Evolutionary conservation across 2,888 invertebrate species (phyloP), one percentile per base, ranked within the genome.

Genomic region (Eilema sororculum): DNA sequence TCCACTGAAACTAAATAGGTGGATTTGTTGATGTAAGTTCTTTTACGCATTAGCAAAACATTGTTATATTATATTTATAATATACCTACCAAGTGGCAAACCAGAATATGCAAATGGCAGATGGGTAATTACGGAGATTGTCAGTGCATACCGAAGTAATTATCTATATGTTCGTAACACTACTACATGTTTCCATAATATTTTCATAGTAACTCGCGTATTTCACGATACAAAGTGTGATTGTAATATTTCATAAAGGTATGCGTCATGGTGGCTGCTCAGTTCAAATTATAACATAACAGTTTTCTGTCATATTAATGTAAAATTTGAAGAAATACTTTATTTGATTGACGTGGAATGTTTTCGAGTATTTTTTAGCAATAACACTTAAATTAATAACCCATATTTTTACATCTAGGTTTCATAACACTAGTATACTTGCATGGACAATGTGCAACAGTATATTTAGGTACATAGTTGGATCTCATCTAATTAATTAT

Each of bases 111-210:
- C 69, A 71, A 73, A n/a, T n/a, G n/a, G n/a, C 46, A 82, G 89
- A 90, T 90, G 89, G 80, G 82, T 88, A 84, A 87, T 88, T 84
- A 87, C 83, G 84, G 78, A 90, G 89, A 90, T 87, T 79, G 67
- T 68, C 13, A 30, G 65, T 74, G 69, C 64, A 52, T 52, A n/a
- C 28, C 20, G 62, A 65, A 70, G 74, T 71, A 81, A 82, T 81
- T 81, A 82, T 73, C 71, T 67, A 74, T 77, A 67, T 80, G 74
- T 75, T 61, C 67, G 72, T 79, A 78, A 79, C 69, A 73, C 74
- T 69, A 77, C 70, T 69, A 77, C 69, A 71, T 63, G 75, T 79
- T 74, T 74, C 73, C 69, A 76, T 74, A n/a, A n/a, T n/a, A 73
- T 65, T 64, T 75, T 74, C 71, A 33, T 64, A 70, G 58, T 56